A percentile compares a stretch with the other conserved stretches of the same genome.
phyloP scores from a whole-genome alignment of 2,797 vertebrate genomes.

The Coccyzus lansbergi region DNA sequence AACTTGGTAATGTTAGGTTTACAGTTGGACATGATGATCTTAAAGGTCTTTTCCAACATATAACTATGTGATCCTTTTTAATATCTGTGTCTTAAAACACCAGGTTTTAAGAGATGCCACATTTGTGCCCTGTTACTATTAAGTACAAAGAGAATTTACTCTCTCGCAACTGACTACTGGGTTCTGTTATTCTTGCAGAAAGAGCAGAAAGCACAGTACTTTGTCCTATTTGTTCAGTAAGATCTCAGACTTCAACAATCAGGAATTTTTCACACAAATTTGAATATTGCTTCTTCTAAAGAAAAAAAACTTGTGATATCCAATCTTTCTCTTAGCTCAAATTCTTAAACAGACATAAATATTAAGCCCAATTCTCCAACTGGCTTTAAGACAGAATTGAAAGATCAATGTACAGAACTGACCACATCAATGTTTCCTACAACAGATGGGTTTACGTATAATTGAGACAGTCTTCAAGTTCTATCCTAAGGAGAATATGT shows the following conservation, averaged over 20 bases:
- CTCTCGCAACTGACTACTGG: rapidly evolving
- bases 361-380: not conserved
- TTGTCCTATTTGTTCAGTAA: no score
- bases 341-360: not conserved
- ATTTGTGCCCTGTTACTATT: not conserved
- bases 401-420: not conserved
- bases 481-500: not conserved
- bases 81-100: not conserved
- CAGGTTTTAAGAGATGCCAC: not conserved
- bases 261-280: not conserved
- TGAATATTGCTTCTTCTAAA: not conserved
- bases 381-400: not conserved
- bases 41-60: no score
- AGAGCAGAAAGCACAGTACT: not conserved
- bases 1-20: no score
- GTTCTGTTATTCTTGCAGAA: no score
- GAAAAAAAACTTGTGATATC: not conserved
- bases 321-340: not conserved
- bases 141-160: not conserved
- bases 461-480: not conserved
- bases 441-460: not conserved
- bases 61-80: not conserved
- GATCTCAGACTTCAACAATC: not conserved
- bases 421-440: not conserved
- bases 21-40: no score